Evolutionary conservation across 2,113 vertebrate genomes (phyloP), one percentile per base, ranked within the genome.

Genomic region (Microtus richardsoni): DNA sequence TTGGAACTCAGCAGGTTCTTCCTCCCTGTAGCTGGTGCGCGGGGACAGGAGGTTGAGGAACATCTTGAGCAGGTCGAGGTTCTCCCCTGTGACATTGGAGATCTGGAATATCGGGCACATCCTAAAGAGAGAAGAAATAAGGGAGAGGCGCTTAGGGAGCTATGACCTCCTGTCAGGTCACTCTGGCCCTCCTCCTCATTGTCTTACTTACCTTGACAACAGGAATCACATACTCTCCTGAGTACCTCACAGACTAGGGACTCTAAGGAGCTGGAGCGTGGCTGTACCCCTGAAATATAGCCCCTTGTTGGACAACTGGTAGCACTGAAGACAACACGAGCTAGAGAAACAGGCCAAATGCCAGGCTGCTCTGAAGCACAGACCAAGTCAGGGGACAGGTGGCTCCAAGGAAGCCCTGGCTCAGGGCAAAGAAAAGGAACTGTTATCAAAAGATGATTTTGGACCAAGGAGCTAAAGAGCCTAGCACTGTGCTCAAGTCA

Each of bases 41-140:
- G 99, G 99, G 91, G 99, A 99, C 10, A 99, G 99, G 91, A 99
- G 99, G 98, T 99, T 99, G 97, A 99, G 99, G 96, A 99, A 99
- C 99, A 99, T 99, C 98, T 99, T 99, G 74, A 99, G 98, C 96
- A 99, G 99, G 84, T 99, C 99, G 93, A 99, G 98, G 98, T 99
- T 99, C 98, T 99, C 99, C 39, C 99, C 99, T 0, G 99, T 99
- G 74, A 99, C 99, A 33, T 99, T 99, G 87, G 99, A 99, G 98
- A 99, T 99, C 98, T 99, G 99, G 98, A 99, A 99, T 98, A 99
- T 99, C 0, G 99, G 99, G 97, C 99, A 99, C 99, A 99, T 99
- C 98, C 99, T 99, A 97, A 74, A 97, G 70, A 84, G 90, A 79
- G 14, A 54, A 49, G 88, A 60, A 90, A 44, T 33, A 89, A 83